These are phyloP conservation scores for Ondatra zibethicus DNA, from an alignment of 2,113 vertebrate genomes.

Conservation along the genomic window DNA sequence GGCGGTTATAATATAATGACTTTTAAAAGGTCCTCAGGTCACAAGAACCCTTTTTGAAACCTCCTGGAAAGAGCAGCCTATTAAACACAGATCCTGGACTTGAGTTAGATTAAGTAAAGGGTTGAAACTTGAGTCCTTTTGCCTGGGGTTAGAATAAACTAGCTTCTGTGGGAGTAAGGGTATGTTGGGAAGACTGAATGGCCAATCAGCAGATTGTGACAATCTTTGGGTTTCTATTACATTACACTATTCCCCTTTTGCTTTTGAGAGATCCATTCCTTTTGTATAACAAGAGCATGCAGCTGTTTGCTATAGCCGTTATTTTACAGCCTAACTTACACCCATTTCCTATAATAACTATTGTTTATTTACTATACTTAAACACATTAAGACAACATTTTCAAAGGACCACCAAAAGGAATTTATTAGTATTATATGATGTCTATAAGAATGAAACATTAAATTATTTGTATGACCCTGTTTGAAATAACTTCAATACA, in stretches of 20 bases:
- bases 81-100: neutral
- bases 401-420: conserved; percentile 5
- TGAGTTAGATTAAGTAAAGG: neutral
- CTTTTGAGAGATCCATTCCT: neutral
- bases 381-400: conserved; percentile 21
- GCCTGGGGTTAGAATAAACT: neutral
- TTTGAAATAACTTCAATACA: neutral
- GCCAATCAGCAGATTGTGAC: too few species aligned
- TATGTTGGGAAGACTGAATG: neutral
- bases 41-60: neutral
- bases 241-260: neutral
- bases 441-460: neutral
- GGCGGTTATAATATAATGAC: neutral
- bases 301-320: neutral
- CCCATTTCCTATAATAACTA: conserved; percentile 38
- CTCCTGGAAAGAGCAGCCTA: neutral
- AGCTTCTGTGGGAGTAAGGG: neutral
- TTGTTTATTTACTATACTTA: conserved; percentile 41
- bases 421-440: conserved; percentile 30
- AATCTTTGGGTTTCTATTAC: neutral
- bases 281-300: neutral
- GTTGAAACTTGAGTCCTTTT: neutral
- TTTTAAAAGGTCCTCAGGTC: neutral
- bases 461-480: conserved; percentile 7
- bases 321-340: neutral